Evolutionary conservation across 2,888 invertebrate species (phyloP).

Genomic region (Cheiracanthium punctorium): DNA sequence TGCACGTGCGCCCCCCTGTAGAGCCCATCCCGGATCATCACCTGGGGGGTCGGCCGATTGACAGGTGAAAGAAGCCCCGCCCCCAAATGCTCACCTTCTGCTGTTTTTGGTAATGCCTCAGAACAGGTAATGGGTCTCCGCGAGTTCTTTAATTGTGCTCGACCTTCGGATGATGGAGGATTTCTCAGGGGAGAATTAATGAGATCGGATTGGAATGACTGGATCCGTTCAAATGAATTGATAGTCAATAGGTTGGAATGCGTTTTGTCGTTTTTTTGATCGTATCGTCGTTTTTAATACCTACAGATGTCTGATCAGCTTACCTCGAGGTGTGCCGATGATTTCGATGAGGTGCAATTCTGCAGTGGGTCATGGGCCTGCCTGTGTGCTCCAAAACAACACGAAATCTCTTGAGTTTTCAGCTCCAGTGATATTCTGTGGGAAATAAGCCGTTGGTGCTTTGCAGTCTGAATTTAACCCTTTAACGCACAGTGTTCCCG

Average conservation of each 20-base stretch:
- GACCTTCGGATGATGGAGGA: conserved; percentile 39
- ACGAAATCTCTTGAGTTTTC: too few relatives aligned
- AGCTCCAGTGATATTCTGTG: too few relatives aligned
- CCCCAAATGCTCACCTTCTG: conserved; percentile 60
- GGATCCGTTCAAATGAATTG: conserved; percentile 13
- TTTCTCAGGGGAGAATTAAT: conserved; percentile 31
- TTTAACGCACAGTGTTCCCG: too few relatives aligned
- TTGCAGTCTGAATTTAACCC: too few relatives aligned
- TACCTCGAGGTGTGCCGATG: conserved; percentile 7
- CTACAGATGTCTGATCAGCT: conserved; percentile 12
- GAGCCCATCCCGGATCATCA: conserved; percentile 69
- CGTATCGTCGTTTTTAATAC: conserved; percentile 5
- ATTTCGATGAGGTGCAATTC: background rate
- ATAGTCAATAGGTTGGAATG: conserved; percentile 14
- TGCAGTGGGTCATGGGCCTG: too few relatives aligned
- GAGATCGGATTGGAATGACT: conserved; percentile 36
- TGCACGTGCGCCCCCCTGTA: conserved; percentile 67
- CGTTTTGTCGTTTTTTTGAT: conserved; percentile 16
- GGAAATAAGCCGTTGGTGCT: too few relatives aligned
- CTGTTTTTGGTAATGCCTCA: conserved; percentile 61
- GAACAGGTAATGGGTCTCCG: conserved; percentile 30
- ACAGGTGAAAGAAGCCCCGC: conserved; percentile 64
- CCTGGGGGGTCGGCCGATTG: conserved; percentile 67
- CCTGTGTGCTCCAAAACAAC: too few relatives aligned
- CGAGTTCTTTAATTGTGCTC: conserved; percentile 45